Base-by-base conservation (phyloP, 2,113 vertebrate species). In the Nothoprocta pentlandii region DNA sequence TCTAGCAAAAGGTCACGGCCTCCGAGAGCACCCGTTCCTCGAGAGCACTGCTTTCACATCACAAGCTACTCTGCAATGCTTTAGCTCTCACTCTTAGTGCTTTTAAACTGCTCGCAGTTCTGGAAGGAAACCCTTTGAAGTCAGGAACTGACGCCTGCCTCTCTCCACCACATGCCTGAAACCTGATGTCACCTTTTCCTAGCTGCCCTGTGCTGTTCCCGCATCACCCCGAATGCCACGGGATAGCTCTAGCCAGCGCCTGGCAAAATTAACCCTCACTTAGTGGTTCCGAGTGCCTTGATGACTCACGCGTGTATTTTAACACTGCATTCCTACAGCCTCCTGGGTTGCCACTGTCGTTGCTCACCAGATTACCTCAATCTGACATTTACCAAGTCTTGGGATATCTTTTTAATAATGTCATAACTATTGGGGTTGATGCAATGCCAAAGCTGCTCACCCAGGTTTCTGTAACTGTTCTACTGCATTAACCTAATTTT, bases 101-200 rank as follows among this genome's bases (percentile, higher is more conserved):
- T 80, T 90, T 73, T 44, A 80, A 95, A 56, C 19, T 16, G 10
- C 34, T 73, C 16, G 34, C 49, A 80, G 25, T 58, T 87, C 68
- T 76, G 51, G 41, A 80, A 94, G 53, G 63, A 89, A 95, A 53
- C 64, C 13, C 19, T 92, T 95, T 70, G 58, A 58, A 95, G 93
- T 84, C 36, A 78, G 17, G 44, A 75, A 54, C 41, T 81, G 71
- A 36, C 23, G 34, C 28, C 64, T 42, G 26, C 58, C 79, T 93
- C 93, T 84, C 59, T 8, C 62, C 32, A 58, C 47, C 78, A 21
- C 51, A 34, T 71, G 80, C 6, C 53, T 76, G 7, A 74, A 53
- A 25, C 28, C 39, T 62, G 46, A 85, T 67, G 53, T 66, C 62
- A 73, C 36, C 41, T 86, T 56, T 71, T 91, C 54, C 32, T 56